Percentiles rank a stretch among this genome's conserved stretches.
Conservation (phyloP, 2,888 invertebrate genomes). For the Aleiodes testaceus region DNA sequence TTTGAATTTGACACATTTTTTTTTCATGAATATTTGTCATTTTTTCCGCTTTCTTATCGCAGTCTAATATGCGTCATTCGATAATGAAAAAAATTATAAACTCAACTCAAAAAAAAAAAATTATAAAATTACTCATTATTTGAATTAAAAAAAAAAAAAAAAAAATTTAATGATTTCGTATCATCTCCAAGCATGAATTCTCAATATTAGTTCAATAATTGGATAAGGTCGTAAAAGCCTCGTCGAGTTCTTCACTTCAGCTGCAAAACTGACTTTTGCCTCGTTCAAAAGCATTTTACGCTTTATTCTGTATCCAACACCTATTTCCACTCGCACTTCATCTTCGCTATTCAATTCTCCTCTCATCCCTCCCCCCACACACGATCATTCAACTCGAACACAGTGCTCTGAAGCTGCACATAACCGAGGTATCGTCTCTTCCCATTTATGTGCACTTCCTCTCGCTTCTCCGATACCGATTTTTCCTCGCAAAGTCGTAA, state of each 20-base stretch:
- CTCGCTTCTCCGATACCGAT: conserved; percentile 15
- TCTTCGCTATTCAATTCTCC: conserved; percentile 11
- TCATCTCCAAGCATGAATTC: conserved; percentile 33
- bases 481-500: conserved; percentile 17
- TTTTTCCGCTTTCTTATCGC: no score
- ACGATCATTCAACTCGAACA: conserved; percentile 1
- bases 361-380: not conserved
- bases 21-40: no score
- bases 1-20: no score
- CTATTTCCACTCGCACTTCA: conserved; percentile 37
- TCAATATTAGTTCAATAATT: conserved; percentile 67
- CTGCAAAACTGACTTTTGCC: conserved; percentile 54
- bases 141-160: no score
- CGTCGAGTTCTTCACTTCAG: conserved; percentile 58
- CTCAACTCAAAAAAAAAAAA: no score
- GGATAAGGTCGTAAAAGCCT: conserved; percentile 68
- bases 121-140: no score
- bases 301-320: conserved; percentile 49
- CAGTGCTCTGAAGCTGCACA: conserved; percentile 12
- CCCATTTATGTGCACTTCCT: conserved; percentile 3
- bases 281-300: conserved; percentile 61
- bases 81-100: no score
- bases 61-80: no score
- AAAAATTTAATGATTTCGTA: not conserved
- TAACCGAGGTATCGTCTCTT: conserved; percentile 24